A percentile compares a stretch with the other conserved stretches of the same genome.
Conservation (phyloP, 2,797 vertebrate genomes). For the Acanthis flammea region DNA sequence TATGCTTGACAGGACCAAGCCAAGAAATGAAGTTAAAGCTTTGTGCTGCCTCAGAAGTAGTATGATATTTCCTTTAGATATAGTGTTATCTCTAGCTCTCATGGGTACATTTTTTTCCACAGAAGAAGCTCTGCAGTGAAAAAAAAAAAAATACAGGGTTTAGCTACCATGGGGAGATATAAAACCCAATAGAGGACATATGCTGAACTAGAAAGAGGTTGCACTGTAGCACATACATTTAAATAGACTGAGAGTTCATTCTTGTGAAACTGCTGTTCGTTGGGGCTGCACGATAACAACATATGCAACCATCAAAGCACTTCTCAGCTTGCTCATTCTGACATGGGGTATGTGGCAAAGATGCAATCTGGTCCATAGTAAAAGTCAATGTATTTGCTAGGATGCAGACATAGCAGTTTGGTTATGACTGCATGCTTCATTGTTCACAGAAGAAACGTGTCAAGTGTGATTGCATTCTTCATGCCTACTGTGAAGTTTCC, state of each 20-base stretch:
- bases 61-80: neutral
- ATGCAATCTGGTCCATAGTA: conserved; percentile 39
- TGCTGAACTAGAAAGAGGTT: neutral
- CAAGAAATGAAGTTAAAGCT: neutral
- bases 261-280: neutral
- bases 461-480: conserved; percentile 14
- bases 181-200: neutral
- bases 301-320: conserved; percentile 38
- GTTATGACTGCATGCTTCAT: conserved; percentile 31
- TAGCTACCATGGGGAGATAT: neutral
- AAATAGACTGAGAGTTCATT: neutral
- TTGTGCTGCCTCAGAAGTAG: neutral
- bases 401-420: conserved; percentile 20
- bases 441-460: conserved; percentile 1
- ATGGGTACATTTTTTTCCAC: neutral
- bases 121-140: neutral
- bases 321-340: conserved; percentile 51
- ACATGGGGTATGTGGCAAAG: conserved; percentile 27
- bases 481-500: neutral
- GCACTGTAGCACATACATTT: neutral
- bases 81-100: neutral
- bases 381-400: conserved; percentile 2
- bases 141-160: neutral
- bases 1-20: neutral
- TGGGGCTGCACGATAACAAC: neutral